phyloP scores from a whole-genome alignment of 2,888 invertebrate species.

The Metacarcinus magister region DNA sequence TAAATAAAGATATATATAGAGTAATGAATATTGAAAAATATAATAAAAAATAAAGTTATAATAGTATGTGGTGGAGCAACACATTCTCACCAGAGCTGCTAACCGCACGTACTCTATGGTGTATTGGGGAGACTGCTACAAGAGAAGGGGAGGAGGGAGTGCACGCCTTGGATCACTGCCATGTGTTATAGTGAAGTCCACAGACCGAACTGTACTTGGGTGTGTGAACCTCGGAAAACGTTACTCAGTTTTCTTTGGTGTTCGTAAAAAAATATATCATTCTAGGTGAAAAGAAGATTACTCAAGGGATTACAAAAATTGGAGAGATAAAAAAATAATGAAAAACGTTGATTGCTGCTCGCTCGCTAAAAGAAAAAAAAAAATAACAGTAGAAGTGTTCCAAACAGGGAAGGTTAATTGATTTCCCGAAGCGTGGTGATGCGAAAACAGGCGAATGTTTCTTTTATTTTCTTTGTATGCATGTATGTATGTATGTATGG shows the following conservation, averaged over 20 bases:
- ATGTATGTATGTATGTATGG: neutral
- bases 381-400: no score
- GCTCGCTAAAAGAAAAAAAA: no score
- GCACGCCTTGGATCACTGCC: neutral
- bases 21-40: no score
- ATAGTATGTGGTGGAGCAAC: no score
- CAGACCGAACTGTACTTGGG: neutral
- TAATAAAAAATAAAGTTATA: no score
- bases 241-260: neutral
- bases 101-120: no score
- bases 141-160: no score
- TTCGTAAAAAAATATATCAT: neutral
- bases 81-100: no score
- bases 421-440: neutral
- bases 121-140: no score
- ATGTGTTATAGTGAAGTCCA: neutral
- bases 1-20: no score
- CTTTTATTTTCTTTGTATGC: neutral
- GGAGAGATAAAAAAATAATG: neutral
- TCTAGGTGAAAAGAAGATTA: neutral
- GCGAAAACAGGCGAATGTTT: neutral
- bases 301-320: neutral
- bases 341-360: neutral
- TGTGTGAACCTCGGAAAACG: neutral
- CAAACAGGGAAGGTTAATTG: neutral